phyloP scores from a whole-genome alignment of 1,140 invertebrate genomes.

The Trichomalopsis sarcophagae region DNA sequence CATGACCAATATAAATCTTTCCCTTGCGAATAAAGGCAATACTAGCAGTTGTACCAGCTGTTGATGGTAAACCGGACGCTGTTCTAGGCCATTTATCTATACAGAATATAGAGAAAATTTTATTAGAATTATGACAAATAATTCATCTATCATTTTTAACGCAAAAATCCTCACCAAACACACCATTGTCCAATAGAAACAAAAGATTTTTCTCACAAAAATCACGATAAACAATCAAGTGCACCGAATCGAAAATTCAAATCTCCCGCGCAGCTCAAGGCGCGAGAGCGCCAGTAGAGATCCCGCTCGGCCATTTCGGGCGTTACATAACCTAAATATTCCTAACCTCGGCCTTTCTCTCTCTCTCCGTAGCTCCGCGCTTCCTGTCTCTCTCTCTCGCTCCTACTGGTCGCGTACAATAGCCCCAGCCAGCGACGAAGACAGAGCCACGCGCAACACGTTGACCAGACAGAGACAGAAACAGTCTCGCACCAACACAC shows the following conservation, averaged over 20 bases:
- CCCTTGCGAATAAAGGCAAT: slow-evolving; percentile 94
- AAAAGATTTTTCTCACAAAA: neutral
- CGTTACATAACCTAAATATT: slow-evolving; percentile 73
- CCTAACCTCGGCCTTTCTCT: slow-evolving; percentile 48
- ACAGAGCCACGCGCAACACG: neutral
- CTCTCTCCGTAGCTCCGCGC: neutral
- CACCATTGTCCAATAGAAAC: neutral
- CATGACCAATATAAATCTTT: slow-evolving; percentile 98
- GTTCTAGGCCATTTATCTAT: slow-evolving; percentile 96
- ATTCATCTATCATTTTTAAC: too few relatives aligned
- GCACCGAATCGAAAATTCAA: neutral
- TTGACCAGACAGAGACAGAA: slow-evolving; percentile 20
- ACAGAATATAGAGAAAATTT: neutral
- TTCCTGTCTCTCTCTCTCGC: slow-evolving; percentile 33
- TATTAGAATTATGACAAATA: too few relatives aligned
- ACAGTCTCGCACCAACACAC: neutral
- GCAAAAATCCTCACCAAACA: neutral
- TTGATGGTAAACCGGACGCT: slow-evolving; percentile 93
- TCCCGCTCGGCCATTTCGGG: neutral
- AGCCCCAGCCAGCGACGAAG: neutral
- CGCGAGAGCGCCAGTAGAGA: too few relatives aligned
- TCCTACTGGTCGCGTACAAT: neutral
- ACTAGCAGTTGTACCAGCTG: slow-evolving; percentile 96
- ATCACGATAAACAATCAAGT: neutral
- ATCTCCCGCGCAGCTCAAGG: slow-evolving; percentile 5